A percentile compares a stretch with the other conserved stretches of the same genome.
These are phyloP conservation scores for Frankliniella fusca DNA, from an alignment of 2,888 invertebrate species.

Conservation along the genomic window DNA sequence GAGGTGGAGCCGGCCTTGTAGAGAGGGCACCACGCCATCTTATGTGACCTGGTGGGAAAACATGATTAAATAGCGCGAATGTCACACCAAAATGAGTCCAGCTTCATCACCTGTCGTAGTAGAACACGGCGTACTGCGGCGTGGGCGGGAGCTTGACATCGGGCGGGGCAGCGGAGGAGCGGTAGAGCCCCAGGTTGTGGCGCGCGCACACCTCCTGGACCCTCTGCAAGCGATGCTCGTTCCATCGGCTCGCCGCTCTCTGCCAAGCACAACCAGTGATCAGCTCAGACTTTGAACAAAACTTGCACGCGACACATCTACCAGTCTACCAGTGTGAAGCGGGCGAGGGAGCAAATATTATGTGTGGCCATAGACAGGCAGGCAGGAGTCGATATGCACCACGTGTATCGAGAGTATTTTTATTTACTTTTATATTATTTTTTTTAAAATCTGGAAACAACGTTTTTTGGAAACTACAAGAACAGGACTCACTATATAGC, in stretches of 20 bases:
- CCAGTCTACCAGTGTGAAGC: too few species aligned
- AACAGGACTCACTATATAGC: neutral
- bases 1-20: conserved; percentile 52
- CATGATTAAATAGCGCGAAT: neutral
- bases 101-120: conserved; percentile 46
- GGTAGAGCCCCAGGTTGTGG: conserved; percentile 48
- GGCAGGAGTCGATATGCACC: conserved; percentile 23
- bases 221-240: conserved; percentile 47
- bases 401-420: neutral
- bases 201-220: conserved; percentile 45
- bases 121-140: conserved; percentile 50
- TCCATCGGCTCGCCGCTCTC: conserved; percentile 50
- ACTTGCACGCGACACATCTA: too few species aligned
- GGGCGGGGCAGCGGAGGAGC: conserved; percentile 38
- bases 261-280: conserved; percentile 38
- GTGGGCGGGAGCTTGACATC: conserved; percentile 49
- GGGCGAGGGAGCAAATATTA: neutral
- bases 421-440: too few species aligned
- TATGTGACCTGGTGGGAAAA: conserved; percentile 43
- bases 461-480: too few species aligned
- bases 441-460: too few species aligned
- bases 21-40: conserved; percentile 50
- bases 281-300: too few species aligned
- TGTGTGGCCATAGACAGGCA: neutral
- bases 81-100: neutral